These are phyloP conservation scores for Eulemur rufifrons DNA, from an alignment of 2,113 vertebrate genomes.

Conservation along the genomic window DNA sequence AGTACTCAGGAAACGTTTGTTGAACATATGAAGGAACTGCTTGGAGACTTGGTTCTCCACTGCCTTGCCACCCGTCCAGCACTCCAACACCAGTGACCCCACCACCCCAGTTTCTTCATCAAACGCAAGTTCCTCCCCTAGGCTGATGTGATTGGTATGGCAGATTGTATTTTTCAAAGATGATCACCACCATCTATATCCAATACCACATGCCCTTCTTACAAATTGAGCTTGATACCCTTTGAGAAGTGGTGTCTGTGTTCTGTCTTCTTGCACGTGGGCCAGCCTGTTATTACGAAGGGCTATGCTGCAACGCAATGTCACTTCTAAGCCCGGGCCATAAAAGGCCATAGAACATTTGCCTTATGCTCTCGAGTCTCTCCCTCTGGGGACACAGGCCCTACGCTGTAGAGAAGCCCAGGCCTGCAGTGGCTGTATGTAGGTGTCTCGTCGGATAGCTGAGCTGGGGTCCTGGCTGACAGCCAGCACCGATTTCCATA, in stretches of 20 bases:
- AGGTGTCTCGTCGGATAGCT: neutral
- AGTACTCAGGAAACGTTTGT: neutral
- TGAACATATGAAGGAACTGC: neutral
- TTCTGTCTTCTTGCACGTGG: neutral
- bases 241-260: neutral
- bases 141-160: neutral
- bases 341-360: neutral
- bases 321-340: neutral
- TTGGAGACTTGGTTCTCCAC: neutral
- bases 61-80: neutral
- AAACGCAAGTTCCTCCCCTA: neutral
- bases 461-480: neutral
- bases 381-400: neutral
- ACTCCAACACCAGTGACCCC: neutral
- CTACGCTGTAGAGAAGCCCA: neutral
- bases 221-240: neutral
- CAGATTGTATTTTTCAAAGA: neutral
- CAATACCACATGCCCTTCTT: neutral
- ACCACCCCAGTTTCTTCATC: neutral
- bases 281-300: neutral
- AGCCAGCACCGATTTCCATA: neutral
- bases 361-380: neutral
- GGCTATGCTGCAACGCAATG: neutral
- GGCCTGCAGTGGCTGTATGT: neutral
- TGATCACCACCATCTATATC: neutral